A percentile compares a stretch with the other conserved stretches of the same genome.
Evolutionary conservation across 2,113 vertebrate genomes (phyloP).

Genomic region (Ginglymostoma cirratum): DNA sequence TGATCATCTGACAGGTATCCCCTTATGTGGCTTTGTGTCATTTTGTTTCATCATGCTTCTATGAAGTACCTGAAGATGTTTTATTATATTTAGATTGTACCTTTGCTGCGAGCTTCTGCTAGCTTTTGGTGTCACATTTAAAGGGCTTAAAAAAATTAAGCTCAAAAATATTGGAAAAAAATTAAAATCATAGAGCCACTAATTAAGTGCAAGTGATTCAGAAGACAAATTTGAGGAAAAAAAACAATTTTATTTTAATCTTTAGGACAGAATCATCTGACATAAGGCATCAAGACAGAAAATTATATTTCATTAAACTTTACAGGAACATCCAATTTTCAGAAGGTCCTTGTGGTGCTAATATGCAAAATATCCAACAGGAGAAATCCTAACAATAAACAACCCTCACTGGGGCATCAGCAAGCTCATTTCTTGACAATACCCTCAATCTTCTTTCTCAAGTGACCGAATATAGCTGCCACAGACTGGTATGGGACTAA

Average conservation of each 20-base stretch:
- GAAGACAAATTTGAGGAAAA: not conserved
- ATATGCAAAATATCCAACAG: not conserved
- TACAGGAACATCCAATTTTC: not conserved
- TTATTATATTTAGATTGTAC: not conserved
- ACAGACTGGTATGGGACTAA: too few relatives aligned
- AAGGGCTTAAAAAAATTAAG: not conserved
- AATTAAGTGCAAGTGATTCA: not conserved
- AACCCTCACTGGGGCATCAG: not conserved
- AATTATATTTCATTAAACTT: not conserved
- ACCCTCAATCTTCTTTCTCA: not conserved
- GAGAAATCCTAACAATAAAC: not conserved
- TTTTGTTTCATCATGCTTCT: not conserved
- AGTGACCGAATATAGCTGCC: not conserved
- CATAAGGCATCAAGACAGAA: not conserved
- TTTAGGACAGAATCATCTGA: not conserved
- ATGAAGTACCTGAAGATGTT: not conserved
- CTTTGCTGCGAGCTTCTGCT: not conserved
- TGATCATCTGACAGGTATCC: not conserved
- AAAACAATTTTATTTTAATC: not conserved
- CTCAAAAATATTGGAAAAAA: not conserved
- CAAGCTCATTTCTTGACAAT: not conserved
- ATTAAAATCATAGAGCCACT: not conserved
- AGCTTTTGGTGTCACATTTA: not conserved
- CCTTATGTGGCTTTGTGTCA: not conserved
- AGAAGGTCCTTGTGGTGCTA: not conserved